phyloP scores from a whole-genome alignment of 1,140 invertebrate species.

The Zaprionus vittiger region DNA sequence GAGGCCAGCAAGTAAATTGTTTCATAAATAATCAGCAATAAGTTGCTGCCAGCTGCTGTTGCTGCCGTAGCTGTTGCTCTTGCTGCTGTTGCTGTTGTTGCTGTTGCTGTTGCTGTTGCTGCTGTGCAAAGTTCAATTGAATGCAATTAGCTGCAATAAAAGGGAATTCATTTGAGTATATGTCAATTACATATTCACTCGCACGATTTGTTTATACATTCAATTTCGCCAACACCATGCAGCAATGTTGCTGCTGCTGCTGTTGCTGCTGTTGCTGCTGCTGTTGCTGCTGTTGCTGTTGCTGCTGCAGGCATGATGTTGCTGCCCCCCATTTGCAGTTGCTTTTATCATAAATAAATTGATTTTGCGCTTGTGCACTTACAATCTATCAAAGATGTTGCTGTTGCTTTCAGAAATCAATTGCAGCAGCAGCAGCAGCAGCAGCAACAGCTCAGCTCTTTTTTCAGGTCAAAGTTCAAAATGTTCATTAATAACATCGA shows the following conservation, averaged over 20 bases:
- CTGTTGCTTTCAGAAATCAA: slow-evolving; percentile 51
- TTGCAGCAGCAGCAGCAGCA: slow-evolving; percentile 43
- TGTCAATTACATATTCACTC: slow-evolving; percentile 53
- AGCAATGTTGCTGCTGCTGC: not conserved
- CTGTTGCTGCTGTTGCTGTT: slow-evolving; percentile 2
- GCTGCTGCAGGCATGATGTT: slow-evolving; percentile 6
- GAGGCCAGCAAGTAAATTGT: slow-evolving; percentile 21
- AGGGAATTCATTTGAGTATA: slow-evolving; percentile 50
- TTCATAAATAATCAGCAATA: slow-evolving; percentile 61
- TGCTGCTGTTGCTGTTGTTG: slow-evolving; percentile 12
- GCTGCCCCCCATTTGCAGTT: not conserved
- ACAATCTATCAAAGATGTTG: slow-evolving; percentile 31
- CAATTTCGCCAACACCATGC: slow-evolving; percentile 3
- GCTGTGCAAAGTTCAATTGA: slow-evolving; percentile 51
- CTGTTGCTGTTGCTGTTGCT: not conserved
- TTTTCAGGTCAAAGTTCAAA: slow-evolving; percentile 64
- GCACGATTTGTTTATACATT: slow-evolving; percentile 42
- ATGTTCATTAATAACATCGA: slow-evolving; percentile 75
- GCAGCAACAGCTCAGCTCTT: slow-evolving; percentile 17
- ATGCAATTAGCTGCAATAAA: slow-evolving; percentile 71
- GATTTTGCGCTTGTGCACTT: slow-evolving; percentile 50
- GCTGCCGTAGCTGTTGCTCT: not conserved
- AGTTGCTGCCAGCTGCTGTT: slow-evolving; percentile 9
- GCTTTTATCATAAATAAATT: slow-evolving; percentile 52
- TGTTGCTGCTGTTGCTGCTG: slow-evolving; percentile 1